These are phyloP conservation scores for Mastacembelus armatus DNA, from an alignment of 2,797 vertebrate species.

Conservation along the genomic window DNA sequence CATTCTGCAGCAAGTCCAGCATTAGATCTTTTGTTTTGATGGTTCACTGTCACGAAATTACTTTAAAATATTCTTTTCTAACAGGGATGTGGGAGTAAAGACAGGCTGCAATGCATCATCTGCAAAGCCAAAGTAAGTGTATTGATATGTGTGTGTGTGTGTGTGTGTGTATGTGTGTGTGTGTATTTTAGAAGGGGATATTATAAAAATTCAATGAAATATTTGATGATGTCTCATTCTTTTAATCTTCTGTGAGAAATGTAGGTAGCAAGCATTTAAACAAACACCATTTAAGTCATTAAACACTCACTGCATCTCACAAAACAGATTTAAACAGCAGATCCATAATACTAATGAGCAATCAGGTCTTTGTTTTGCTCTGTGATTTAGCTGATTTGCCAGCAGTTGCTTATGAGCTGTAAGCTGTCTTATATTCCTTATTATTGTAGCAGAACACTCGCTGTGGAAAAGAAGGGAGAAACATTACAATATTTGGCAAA, in stretches of 20 bases:
- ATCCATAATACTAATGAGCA: conserved; percentile 85
- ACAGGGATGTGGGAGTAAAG: conserved; percentile 72
- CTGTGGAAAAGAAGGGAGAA: conserved; percentile 58
- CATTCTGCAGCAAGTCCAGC: conserved; percentile 7
- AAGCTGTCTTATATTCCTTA: conserved; percentile 79
- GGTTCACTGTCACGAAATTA: conserved; percentile 34
- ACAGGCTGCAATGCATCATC: conserved; percentile 63
- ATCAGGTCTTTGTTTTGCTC: conserved; percentile 81
- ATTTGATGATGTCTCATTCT: conserved; percentile 60
- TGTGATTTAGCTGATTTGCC: conserved; percentile 75
- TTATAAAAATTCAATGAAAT: conserved; percentile 32
- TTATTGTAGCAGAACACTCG: conserved; percentile 79
- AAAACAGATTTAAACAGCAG: conserved; percentile 75
- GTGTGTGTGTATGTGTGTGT: too few relatives aligned
- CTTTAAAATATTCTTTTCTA: conserved; percentile 50
- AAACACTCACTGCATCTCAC: conserved; percentile 74
- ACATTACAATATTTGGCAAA: conserved; percentile 84
- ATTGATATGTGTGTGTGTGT: conserved; percentile 29
- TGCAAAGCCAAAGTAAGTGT: conserved; percentile 80
- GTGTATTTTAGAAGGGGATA: not conserved
- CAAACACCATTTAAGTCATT: conserved; percentile 80
- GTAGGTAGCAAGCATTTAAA: conserved; percentile 63
- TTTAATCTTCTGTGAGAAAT: conserved; percentile 70
- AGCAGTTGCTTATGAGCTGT: conserved; percentile 77
- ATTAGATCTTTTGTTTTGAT: conserved; percentile 34